phyloP scores from a whole-genome alignment of 2,797 vertebrate genomes.

The Acanthiza pusilla region DNA sequence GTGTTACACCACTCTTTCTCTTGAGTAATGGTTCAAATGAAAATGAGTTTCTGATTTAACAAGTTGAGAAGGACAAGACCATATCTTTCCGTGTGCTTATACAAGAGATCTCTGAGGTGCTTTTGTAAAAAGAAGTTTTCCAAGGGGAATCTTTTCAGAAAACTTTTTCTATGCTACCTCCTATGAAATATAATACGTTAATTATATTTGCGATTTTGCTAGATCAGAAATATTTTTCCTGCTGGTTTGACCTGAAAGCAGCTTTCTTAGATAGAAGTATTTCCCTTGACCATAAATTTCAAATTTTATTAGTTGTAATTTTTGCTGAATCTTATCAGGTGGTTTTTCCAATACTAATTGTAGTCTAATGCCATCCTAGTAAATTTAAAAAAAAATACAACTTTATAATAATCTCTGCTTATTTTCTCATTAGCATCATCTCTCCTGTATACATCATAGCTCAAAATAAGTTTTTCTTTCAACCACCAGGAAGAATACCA shows the following conservation, averaged over 20 bases:
- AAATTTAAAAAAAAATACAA: no score
- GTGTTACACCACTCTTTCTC: neutral
- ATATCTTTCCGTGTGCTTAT: neutral
- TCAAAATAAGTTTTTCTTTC: neutral
- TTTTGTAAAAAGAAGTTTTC: neutral
- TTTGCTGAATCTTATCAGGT: neutral
- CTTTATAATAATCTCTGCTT: neutral
- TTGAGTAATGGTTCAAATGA: neutral
- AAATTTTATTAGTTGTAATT: neutral
- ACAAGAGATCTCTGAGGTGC: rapidly evolving
- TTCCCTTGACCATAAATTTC: neutral
- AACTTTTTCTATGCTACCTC: neutral
- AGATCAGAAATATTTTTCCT: neutral
- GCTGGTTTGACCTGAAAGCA: neutral
- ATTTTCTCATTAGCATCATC: neutral
- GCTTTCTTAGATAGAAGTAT: neutral
- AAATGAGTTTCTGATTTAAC: neutral
- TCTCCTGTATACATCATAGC: neutral
- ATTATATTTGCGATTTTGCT: neutral
- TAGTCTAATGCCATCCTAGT: neutral
- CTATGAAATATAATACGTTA: neutral
- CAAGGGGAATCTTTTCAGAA: neutral
- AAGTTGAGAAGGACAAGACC: neutral
- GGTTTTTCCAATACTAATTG: neutral
- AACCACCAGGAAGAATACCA: neutral